Evolutionary conservation across 2,888 invertebrate genomes (phyloP).

Genomic region (Lycia hirtaria): DNA sequence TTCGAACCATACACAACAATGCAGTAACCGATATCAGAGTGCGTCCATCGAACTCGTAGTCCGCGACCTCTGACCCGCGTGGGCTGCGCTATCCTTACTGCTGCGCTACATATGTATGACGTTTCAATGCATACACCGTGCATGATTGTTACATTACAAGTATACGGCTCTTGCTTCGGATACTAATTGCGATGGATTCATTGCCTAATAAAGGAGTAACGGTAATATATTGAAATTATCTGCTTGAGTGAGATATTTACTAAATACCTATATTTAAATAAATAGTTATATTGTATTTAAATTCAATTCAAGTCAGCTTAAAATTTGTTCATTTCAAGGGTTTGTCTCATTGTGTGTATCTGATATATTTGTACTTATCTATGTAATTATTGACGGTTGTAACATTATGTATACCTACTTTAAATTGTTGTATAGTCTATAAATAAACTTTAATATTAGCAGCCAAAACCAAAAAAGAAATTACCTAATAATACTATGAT

Average conservation of each 20-base stretch:
- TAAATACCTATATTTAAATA: too few relatives aligned
- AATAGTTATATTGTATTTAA: too few relatives aligned
- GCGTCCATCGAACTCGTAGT: slow-evolving; percentile 60
- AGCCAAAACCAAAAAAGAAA: too few relatives aligned
- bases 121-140: slow-evolving; percentile 1
- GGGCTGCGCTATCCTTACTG: slow-evolving; percentile 35
- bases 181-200: not conserved
- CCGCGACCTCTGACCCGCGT: slow-evolving; percentile 62
- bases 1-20: slow-evolving; percentile 51
- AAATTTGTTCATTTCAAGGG: too few relatives aligned
- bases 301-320: too few relatives aligned
- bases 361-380: too few relatives aligned
- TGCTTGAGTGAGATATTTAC: not conserved
- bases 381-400: too few relatives aligned
- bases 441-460: too few relatives aligned
- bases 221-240: not conserved
- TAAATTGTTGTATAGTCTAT: too few relatives aligned
- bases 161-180: not conserved
- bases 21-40: slow-evolving; percentile 57
- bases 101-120: slow-evolving; percentile 19
- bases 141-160: slow-evolving; percentile 1
- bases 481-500: too few relatives aligned
- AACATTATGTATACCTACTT: too few relatives aligned
- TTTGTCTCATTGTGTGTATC: too few relatives aligned
- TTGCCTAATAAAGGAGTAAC: not conserved